Base-by-base conservation (phyloP, 1,140 invertebrate species). In the Orchestia grillus region DNA sequence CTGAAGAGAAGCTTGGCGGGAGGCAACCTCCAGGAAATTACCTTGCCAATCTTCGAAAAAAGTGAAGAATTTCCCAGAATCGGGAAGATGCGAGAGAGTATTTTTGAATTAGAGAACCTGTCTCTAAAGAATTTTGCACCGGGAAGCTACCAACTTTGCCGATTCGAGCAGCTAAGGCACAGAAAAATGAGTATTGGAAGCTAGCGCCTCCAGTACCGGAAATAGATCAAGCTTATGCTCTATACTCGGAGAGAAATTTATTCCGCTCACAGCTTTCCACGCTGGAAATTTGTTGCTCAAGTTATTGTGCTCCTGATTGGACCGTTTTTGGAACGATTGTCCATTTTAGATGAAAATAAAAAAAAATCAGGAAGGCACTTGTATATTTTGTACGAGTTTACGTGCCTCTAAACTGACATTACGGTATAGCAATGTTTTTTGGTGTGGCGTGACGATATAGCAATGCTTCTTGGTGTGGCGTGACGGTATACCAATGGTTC, bases 101-200 rank as follows among this genome's bases (percentile, higher is more conserved):
- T 92, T 94, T 94, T 94, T 94, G 44, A 94, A 94, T 94, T 94
- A 94, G 92, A 94, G 92, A 44, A 40, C 44, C 92, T 94, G 92
- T 94, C 92, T 94, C 47, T 16, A 90, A 90, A 90, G 88, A 90
- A 90, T 90, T 90, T 23, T 11, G 88, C 42, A 41, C 6, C 43
- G 88, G 41, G 28, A 36, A 90, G 88, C 41, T 41, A 42, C 41
- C 62, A 90, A 44, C 43, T 41, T 90, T 41, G 4, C 88, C 42
- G 88, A 23, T 15, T 23, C 28, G 36, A 15, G 28, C 19, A 6
- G 36, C 87, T 87, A 41, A 43, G 15, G 88, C 88, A 90, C 4
- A 4, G 15, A 87, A n/a, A n/a, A n/a, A n/a, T n/a, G 87, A 41
- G 36, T 42, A 42, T 42, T 90, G 28, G 88, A 44, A 90, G 88